phyloP scores from a whole-genome alignment of 2,888 invertebrate genomes.

The Stenodera caucasica region DNA sequence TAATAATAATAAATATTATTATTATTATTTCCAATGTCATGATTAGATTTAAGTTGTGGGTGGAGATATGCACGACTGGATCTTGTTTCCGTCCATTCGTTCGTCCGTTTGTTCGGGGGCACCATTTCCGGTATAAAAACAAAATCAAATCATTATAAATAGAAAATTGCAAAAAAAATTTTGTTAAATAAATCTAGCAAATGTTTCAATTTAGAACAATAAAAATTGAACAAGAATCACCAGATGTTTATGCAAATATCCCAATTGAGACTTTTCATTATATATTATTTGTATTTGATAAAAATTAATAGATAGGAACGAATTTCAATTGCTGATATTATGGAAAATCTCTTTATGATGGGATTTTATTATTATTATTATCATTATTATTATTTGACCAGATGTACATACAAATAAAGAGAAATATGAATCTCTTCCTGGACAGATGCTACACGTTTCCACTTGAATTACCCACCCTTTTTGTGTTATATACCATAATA shows the following conservation, averaged over 20 bases:
- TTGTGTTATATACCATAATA: not conserved
- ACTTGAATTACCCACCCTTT: conserved; percentile 2
- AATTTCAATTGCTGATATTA: not conserved
- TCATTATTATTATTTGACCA: conserved; percentile 15
- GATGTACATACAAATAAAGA: conserved; percentile 18
- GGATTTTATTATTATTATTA: not conserved
- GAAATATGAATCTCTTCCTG: conserved; percentile 20
- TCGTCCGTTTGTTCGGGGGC: not conserved
- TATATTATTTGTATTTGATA: not conserved
- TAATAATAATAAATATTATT: no score
- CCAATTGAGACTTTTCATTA: not conserved
- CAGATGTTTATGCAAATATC: not conserved
- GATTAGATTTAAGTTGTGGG: conserved; percentile 21
- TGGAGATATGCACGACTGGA: conserved; percentile 38
- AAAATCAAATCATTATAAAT: not conserved
- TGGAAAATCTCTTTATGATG: not conserved
- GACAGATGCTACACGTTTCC: conserved; percentile 24
- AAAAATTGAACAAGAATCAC: not conserved
- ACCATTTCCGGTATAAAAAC: not conserved
- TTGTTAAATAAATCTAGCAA: not conserved
- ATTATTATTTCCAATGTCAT: not conserved
- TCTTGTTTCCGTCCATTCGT: conserved; percentile 24
- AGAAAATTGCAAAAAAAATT: no score
- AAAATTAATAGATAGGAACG: not conserved
- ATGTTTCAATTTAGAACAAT: not conserved